A percentile compares a stretch with the other conserved stretches of the same genome.
Conservation (phyloP, 2,797 vertebrate genomes). For the Coilia nasus region DNA sequence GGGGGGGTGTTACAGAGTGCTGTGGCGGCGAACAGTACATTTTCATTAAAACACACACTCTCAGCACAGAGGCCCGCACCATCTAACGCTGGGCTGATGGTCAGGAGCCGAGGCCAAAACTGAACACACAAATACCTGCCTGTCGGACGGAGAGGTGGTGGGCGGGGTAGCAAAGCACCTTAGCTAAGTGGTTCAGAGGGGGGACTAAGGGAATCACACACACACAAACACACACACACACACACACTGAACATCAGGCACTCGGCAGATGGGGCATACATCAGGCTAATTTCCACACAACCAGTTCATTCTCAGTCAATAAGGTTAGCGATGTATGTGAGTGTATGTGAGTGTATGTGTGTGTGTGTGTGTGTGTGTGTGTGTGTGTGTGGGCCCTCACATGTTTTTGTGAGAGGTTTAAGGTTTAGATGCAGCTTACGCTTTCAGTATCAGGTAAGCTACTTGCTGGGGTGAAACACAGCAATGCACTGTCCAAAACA, state of each 20-base stretch:
- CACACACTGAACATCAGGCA: background rate
- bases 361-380: background rate
- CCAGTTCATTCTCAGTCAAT: background rate
- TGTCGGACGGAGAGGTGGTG: background rate
- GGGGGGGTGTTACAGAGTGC: background rate
- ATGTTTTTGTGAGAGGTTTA: background rate
- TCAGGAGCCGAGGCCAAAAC: conserved; percentile 31
- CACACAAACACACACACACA: too few species aligned
- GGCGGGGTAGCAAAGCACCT: background rate
- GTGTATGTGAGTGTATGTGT: background rate
- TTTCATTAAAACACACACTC: conserved; percentile 55
- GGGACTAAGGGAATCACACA: background rate
- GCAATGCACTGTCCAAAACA: background rate
- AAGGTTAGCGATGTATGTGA: background rate
- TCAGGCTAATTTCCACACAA: background rate
- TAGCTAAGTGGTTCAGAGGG: background rate
- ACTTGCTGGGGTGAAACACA: background rate
- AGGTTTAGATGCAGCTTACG: background rate
- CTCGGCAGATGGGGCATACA: background rate
- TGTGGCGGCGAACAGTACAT: conserved; percentile 52
- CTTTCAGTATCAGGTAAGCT: background rate
- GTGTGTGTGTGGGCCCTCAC: background rate
- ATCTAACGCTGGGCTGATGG: conserved; percentile 41
- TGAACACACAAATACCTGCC: conserved; percentile 14
- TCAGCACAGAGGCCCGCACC: conserved; percentile 18